A percentile compares a stretch with the other conserved stretches of the same genome.
Conservation (phyloP, 2,888 invertebrate genomes). For the Ferrisia virgata region DNA sequence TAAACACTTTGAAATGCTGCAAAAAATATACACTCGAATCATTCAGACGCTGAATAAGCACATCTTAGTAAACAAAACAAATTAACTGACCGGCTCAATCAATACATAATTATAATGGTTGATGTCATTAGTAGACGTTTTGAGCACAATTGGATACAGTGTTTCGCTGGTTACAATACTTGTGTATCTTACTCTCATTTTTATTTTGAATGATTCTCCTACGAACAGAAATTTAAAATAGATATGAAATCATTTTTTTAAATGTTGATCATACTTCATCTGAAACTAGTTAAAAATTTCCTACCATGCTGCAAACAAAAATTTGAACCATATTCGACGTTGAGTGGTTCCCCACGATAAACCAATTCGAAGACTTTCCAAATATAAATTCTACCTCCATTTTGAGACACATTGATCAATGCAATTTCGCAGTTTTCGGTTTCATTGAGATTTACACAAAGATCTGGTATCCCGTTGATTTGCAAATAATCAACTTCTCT, state of each 20-base stretch:
- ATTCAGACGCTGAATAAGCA: neutral
- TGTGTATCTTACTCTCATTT: neutral
- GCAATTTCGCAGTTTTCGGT: neutral
- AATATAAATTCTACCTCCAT: neutral
- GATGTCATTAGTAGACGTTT: neutral
- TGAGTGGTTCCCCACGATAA: neutral
- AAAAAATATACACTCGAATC: neutral
- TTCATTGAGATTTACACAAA: neutral
- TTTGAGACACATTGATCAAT: neutral
- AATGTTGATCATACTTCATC: neutral
- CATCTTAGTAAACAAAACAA: neutral
- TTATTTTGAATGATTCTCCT: neutral
- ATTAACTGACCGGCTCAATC: neutral
- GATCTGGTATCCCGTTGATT: neutral
- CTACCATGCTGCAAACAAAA: neutral
- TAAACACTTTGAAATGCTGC: neutral
- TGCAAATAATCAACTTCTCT: neutral
- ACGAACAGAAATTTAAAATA: neutral
- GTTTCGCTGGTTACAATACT: neutral
- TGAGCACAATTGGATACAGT: neutral
- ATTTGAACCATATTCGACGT: neutral
- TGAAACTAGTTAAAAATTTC: neutral
- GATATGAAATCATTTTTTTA: neutral
- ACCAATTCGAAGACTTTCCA: neutral
- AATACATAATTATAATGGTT: neutral